Percentiles rank a stretch among this genome's conserved stretches.
phyloP scores from a whole-genome alignment of 2,888 invertebrate genomes.

The Spialia ferax region DNA sequence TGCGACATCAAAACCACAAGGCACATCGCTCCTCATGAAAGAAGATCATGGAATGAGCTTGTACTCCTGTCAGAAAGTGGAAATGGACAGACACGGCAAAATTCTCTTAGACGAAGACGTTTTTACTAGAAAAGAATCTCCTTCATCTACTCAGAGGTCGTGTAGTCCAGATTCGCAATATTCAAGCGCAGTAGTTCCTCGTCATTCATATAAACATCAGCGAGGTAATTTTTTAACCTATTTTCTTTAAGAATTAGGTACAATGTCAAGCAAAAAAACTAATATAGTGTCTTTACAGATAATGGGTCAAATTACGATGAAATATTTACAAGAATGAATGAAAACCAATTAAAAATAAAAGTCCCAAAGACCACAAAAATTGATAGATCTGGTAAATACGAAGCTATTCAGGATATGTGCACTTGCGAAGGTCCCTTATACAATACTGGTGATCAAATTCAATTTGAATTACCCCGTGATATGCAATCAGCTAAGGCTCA shows the following conservation, averaged over 20 bases:
- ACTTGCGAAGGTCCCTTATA: conserved; percentile 70
- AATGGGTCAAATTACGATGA: conserved; percentile 69
- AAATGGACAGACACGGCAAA: conserved; percentile 80
- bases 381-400: conserved; percentile 71
- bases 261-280: background rate
- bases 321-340: conserved; percentile 79
- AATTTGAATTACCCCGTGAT: conserved; percentile 73
- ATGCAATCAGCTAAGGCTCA: conserved; percentile 57
- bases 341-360: conserved; percentile 76
- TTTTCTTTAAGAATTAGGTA: background rate
- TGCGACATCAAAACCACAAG: conserved; percentile 65
- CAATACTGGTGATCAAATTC: conserved; percentile 77
- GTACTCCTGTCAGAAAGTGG: conserved; percentile 79
- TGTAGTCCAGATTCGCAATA: conserved; percentile 60
- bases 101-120: conserved; percentile 75
- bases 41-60: conserved; percentile 77
- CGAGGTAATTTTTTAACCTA: conserved; percentile 41
- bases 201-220: conserved; percentile 41
- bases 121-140: conserved; percentile 57
- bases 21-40: conserved; percentile 66
- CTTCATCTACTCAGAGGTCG: conserved; percentile 48
- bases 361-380: conserved; percentile 75
- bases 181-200: conserved; percentile 50
- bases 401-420: conserved; percentile 75
- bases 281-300: conserved; percentile 51